A percentile compares a stretch with the other conserved stretches of the same genome.
Evolutionary conservation across 2,888 invertebrate genomes (phyloP).

Genomic region (Erebia epiphron): DNA sequence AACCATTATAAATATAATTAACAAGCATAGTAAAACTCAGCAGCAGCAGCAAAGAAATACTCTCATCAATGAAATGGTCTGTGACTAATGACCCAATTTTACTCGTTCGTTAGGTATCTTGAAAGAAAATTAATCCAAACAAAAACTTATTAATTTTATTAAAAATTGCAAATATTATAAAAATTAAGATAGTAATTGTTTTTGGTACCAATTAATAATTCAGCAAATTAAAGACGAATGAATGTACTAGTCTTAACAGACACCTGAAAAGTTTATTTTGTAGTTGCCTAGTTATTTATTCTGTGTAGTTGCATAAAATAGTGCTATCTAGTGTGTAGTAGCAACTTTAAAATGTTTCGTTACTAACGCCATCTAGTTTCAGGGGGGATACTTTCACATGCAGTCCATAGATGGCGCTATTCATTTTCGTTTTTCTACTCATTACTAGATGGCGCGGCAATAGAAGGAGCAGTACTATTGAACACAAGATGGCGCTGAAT

Average conservation of each 20-base stretch:
- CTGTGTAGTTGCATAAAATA: too few relatives aligned
- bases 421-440: slow-evolving; percentile 22
- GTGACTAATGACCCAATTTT: slow-evolving; percentile 25
- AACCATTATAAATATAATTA: background rate
- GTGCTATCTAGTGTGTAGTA: slow-evolving; percentile 53
- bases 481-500: background rate
- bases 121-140: background rate
- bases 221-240: background rate
- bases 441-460: slow-evolving; percentile 53
- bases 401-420: slow-evolving; percentile 4
- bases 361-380: background rate
- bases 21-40: background rate
- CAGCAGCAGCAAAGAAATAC: slow-evolving; percentile 11
- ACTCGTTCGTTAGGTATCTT: background rate
- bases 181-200: background rate
- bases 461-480: background rate
- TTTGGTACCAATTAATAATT: background rate
- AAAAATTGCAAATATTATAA: background rate
- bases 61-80: slow-evolving; percentile 20
- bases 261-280: background rate
- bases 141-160: background rate
- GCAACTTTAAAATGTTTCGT: slow-evolving; percentile 12
- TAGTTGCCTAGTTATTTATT: background rate
- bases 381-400: background rate
- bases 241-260: too few relatives aligned